Evolutionary conservation across 2,888 invertebrate species (phyloP), one percentile per base, ranked within the genome.

Genomic region (Diadegma fenestrale): DNA sequence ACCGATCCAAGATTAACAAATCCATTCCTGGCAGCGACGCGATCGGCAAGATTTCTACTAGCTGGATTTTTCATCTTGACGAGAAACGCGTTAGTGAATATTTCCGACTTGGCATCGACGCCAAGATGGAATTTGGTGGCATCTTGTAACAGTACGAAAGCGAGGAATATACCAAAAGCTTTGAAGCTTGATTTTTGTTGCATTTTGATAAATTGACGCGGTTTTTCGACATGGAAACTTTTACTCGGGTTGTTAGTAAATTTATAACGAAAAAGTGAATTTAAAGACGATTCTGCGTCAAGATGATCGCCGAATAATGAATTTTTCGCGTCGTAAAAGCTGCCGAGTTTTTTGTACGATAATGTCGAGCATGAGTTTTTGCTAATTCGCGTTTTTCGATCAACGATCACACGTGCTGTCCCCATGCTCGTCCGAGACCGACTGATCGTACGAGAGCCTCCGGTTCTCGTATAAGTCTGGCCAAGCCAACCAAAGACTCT

Each of bases 51-150:
- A 26, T 96, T 95, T 89, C 96, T 96, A 82, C 96, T 96, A 85
- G 97, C 96, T 87, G 97, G 96, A 89, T 97, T 95, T 92, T 96
- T 96, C 94, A 99, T 97, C 90, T 97, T 96, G 91, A 99, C 99
- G 94, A 98, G 96, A 95, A 99, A 99, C 80, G 98, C 97, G 95
- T 99, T 99, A 94, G 99, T 99, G 95, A 98, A 98, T 91, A 99
- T 96, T 93, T 98, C 96, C 89, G 92, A 92, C 69, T 89, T 91
- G 81, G 91, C 91, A 14, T 87, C 82, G 75, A 87, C 88, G 30
- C 72, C 82, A 66, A 87, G 68, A n/a, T 66, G 80, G 33, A 63
- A 76, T 19, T 58, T 30, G 7, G 45, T 78, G 8, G 45, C 80
- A 41, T 80, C 75, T 63, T 89, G 77, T 54, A 89, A 75, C 22